Conservation (phyloP, 2,888 invertebrate species). For the Orthosia gothica region DNA sequence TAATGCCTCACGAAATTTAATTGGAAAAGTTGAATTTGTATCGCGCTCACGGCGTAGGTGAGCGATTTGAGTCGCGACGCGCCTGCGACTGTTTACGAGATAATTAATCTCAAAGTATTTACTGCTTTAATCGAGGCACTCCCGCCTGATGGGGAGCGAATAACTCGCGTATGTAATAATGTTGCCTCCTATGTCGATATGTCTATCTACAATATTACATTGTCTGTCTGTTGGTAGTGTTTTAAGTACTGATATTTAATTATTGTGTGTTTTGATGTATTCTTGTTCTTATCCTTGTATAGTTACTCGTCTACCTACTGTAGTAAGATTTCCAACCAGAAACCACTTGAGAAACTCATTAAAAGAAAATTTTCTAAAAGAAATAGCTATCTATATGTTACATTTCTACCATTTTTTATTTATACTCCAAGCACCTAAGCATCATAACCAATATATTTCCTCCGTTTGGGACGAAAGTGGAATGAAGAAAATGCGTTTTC, state of each 20-base stretch:
- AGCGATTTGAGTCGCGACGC: slow-evolving; percentile 87
- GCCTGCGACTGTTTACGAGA: slow-evolving; percentile 91
- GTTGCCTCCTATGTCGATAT: slow-evolving; percentile 80
- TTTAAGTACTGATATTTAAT: slow-evolving; percentile 15
- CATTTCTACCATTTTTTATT: not conserved
- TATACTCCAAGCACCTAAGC: not conserved
- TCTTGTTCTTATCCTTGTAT: not conserved
- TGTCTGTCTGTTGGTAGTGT: slow-evolving; percentile 22
- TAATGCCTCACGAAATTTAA: slow-evolving; percentile 92
- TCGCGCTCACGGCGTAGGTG: slow-evolving; percentile 91
- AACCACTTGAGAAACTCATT: too few relatives aligned
- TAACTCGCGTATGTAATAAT: slow-evolving; percentile 90
- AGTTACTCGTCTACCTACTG: too few relatives aligned
- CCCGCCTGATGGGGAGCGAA: slow-evolving; percentile 88
- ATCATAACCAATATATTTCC: not conserved
- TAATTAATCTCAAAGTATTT: slow-evolving; percentile 92
- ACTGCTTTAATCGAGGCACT: slow-evolving; percentile 91
- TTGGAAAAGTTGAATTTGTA: slow-evolving; percentile 92
- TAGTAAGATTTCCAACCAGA: too few relatives aligned
- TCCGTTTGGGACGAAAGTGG: not conserved
- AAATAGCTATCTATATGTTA: not conserved
- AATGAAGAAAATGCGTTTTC: not conserved
- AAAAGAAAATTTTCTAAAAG: not conserved
- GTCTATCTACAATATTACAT: slow-evolving; percentile 57
- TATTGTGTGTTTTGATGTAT: not conserved